Base-by-base conservation (phyloP, 2,888 invertebrate species). In the Drosophila tanythrix region DNA sequence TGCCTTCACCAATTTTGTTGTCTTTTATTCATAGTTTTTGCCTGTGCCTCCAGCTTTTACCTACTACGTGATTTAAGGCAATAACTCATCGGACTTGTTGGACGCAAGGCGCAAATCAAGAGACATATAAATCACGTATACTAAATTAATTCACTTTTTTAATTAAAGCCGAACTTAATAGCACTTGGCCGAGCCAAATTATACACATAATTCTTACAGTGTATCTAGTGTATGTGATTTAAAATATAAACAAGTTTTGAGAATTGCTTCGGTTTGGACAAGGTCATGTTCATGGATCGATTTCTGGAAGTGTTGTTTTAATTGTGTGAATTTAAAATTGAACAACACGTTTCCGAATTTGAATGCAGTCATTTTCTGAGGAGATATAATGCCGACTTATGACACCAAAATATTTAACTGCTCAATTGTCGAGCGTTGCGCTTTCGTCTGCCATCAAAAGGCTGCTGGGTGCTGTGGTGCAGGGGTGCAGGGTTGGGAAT, bases 331-430 rank as follows among this genome's bases (percentile, higher is more conserved):
- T 4, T 38, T 18, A 8, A 38, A 38, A 18, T 38, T n/a, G n/a
- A n/a, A n/a, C n/a, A n/a, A n/a, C n/a, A n/a, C n/a, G n/a, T n/a
- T n/a, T 36, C n/a, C 11, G 21, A 21, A n/a, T 21, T 43, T 21
- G 7, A 36, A 36, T 15, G 15, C 36, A 15, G 36, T 15, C 15
- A 15, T 15, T 15, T 36, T 15, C 36, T 6, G 57, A 38, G 53
- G 43, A 25, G 38, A 56, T 62, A 84, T 86, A 92, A 90, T 88
- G 86, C 81, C 92, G 90, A 91, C 92, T 92, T 93, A 88, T 92
- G 91, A 92, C 92, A 93, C 92, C 91, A 87, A 91, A 92, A 90
- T 90, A 83, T 91, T 91, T 90, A 91, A 92, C 90, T 90, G 91
- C 89, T 90, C 89, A 90, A 91, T 92, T 92, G 91, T 86, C 81